These are phyloP conservation scores for Colostygia pectinataria DNA, from an alignment of 2,888 invertebrate genomes.

Conservation along the genomic window DNA sequence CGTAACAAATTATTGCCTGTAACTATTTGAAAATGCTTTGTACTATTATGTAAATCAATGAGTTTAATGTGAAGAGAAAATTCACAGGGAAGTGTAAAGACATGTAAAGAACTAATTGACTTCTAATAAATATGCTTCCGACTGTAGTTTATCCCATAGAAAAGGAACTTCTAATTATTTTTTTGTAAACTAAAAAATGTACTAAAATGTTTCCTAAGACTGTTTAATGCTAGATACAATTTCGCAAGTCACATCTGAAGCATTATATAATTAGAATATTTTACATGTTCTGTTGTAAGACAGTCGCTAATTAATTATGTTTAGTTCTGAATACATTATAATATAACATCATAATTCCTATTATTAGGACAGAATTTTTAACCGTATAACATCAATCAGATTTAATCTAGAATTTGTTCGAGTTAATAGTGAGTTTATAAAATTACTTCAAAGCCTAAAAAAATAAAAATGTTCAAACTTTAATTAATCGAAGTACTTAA, in stretches of 20 bases:
- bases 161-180: constrained; percentile 25
- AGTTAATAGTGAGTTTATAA: not conserved
- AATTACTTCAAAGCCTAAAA: not conserved
- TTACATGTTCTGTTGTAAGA: too few species aligned
- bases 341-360: too few species aligned
- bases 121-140: constrained; percentile 42
- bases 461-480: constrained; percentile 16
- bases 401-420: too few species aligned
- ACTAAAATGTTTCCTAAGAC: too few species aligned
- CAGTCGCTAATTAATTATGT: too few species aligned
- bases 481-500: constrained; percentile 27
- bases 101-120: constrained; percentile 24
- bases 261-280: too few species aligned
- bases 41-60: constrained; percentile 51
- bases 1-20: constrained; percentile 34
- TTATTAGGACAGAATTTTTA: too few species aligned
- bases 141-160: constrained; percentile 33
- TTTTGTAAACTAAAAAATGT: too few species aligned
- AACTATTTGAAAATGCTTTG: constrained; percentile 22
- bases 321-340: too few species aligned
- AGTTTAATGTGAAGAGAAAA: constrained; percentile 42
- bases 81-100: constrained; percentile 61
- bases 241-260: too few species aligned
- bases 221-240: too few species aligned
- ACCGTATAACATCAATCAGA: too few species aligned